Percentiles rank a stretch among this genome's conserved stretches.
These are phyloP conservation scores for Isurus oxyrinchus DNA, from an alignment of 2,113 vertebrate species.

Conservation along the genomic window DNA sequence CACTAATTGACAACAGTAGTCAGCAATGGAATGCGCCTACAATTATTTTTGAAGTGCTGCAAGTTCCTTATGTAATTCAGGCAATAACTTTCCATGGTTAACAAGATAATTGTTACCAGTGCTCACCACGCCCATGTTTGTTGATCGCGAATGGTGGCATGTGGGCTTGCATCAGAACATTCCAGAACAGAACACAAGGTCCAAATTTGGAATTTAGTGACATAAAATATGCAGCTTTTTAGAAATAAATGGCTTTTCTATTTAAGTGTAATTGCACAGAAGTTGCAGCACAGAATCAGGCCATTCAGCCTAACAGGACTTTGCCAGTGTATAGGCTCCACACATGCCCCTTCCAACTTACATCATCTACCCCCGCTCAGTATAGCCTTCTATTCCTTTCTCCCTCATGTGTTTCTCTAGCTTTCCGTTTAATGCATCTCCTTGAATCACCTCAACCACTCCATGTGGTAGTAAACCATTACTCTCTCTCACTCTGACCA, in stretches of 20 bases:
- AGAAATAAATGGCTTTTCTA: neutral
- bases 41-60: neutral
- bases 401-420: neutral
- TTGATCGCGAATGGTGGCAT: neutral
- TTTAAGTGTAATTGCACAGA: neutral
- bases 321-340: neutral
- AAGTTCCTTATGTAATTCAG: neutral
- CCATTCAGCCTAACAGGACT: neutral
- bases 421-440: neutral
- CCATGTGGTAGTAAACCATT: too few relatives aligned
- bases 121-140: neutral
- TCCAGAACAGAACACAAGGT: neutral
- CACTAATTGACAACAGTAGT: neutral
- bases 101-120: slow-evolving; percentile 15
- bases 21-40: neutral
- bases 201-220: neutral
- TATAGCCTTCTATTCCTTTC: neutral
- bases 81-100: neutral
- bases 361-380: neutral
- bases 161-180: neutral
- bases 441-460: neutral
- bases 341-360: neutral
- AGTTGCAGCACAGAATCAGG: neutral
- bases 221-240: neutral
- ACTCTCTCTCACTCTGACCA: too few relatives aligned